Evolutionary conservation across 2,113 vertebrate genomes (phyloP), one percentile per base, ranked within the genome.

Genomic region (Oophaga pumilio): DNA sequence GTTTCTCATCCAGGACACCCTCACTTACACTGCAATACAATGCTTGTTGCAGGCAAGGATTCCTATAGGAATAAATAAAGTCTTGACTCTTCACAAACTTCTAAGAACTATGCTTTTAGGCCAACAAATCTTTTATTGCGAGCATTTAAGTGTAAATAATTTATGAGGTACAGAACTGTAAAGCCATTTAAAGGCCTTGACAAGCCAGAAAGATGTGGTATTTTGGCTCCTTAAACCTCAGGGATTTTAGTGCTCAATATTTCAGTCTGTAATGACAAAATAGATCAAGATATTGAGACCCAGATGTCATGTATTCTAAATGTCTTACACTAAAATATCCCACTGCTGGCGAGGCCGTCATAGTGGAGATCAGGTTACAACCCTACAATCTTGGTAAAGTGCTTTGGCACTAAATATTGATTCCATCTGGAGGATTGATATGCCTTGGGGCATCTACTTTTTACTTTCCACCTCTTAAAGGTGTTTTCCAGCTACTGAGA

Each of bases 291-390:
- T 83, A 83, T 83, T 26, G 43, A 68, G 53, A 69, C 81, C 49
- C 81, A 82, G 80, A 83, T 68, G 81, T 83, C 56, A 60, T 80
- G 17, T 80, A 60, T 60, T 57, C 12, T 80, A 60, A 79, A 80
- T 28, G 78, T 33, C 52, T 79, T 26, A 62, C 4, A 43, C 28
- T 80, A 60, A 80, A 24, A 80, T 60, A 80, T 60, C 78, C 56
- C 9, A 62, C 66, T 69, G n/a, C n/a, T 26, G 26, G 62, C 24
- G 2, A 69, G n/a, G 26, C n/a, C 26, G 24, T 69, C 24, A 50
- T 74, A 22, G 33, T 50, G 71, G 28, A 43, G 69, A 73, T 74
- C 22, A 22, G 14, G 71, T 74, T 74, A 74, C 71, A 74, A 50
- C 28, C 8, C 43, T 50, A 12, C 71, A 74, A 74, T 20, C 71